phyloP scores from a whole-genome alignment of 1,140 invertebrate genomes.

The Aphidius ervi region DNA sequence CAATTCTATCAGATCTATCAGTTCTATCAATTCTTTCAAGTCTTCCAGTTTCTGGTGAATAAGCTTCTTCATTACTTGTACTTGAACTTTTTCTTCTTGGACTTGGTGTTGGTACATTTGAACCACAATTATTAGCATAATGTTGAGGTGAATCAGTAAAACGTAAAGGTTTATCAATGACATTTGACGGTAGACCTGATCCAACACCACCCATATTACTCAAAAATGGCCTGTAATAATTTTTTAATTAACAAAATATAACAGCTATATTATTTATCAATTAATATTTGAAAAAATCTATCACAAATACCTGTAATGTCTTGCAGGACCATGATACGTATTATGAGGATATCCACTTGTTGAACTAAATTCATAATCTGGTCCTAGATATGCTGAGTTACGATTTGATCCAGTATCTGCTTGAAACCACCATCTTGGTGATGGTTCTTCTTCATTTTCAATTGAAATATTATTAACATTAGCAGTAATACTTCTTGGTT shows the following conservation, averaged over 20 bases:
- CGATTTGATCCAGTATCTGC: conserved; percentile 41
- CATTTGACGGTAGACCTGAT: conserved; percentile 38
- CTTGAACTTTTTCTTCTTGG: conserved; percentile 66
- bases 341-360: conserved; percentile 71
- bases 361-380: conserved; percentile 59
- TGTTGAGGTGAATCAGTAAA: conserved; percentile 77
- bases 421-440: conserved; percentile 45
- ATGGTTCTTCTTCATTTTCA: conserved; percentile 38
- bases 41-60: conserved; percentile 41
- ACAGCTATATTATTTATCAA: background rate
- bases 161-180: conserved; percentile 60
- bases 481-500: conserved; percentile 47
- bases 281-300: background rate
- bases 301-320: conserved; percentile 64
- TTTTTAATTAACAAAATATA: background rate
- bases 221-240: conserved; percentile 42
- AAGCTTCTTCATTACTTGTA: conserved; percentile 59
- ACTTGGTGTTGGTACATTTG: conserved; percentile 63
- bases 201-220: conserved; percentile 47
- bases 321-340: conserved; percentile 84
- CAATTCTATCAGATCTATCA: conserved; percentile 42
- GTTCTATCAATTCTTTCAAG: conserved; percentile 47
- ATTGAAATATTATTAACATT: too few relatives aligned
- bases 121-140: conserved; percentile 45
- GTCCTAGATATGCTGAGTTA: conserved; percentile 48